These are phyloP conservation scores for Stigmatopora argus DNA, from an alignment of 2,113 vertebrate species.

Conservation along the genomic window DNA sequence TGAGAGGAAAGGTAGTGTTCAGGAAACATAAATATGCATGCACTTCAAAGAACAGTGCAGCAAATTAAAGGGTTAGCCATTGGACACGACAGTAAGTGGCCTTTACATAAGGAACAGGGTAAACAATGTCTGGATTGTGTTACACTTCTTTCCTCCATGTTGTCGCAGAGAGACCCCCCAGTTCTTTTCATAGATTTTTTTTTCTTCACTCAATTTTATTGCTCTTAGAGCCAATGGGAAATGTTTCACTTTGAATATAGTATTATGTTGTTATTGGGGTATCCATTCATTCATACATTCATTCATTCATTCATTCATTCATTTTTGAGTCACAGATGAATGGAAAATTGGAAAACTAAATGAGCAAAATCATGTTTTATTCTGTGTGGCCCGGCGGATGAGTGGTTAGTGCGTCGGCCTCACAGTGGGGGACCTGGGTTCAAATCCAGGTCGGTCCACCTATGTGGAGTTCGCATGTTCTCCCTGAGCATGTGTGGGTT, in stretches of 20 bases:
- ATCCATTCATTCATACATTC: too few relatives aligned
- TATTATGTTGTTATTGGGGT: too few relatives aligned
- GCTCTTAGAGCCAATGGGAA: constrained; percentile 32
- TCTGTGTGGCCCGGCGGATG: too few relatives aligned
- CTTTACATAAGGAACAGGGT: constrained; percentile 67
- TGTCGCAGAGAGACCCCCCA: constrained; percentile 50
- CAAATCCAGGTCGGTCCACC: too few relatives aligned
- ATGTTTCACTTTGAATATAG: constrained; percentile 31
- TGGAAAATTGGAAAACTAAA: constrained; percentile 49
- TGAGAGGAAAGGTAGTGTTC: constrained; percentile 59
- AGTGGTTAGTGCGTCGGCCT: constrained; percentile 12
- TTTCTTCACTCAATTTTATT: constrained; percentile 8
- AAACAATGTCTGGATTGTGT: constrained; percentile 71
- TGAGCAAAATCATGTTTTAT: neutral
- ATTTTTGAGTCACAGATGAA: constrained; percentile 22
- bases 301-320: too few relatives aligned
- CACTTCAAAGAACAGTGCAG: constrained; percentile 71
- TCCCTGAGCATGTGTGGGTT: too few relatives aligned
- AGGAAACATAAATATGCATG: constrained; percentile 70
- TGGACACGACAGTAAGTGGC: constrained; percentile 73
- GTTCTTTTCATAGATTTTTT: constrained; percentile 37
- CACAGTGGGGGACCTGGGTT: constrained; percentile 1
- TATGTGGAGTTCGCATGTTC: too few relatives aligned
- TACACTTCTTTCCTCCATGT: constrained; percentile 53
- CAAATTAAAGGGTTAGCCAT: constrained; percentile 70